Evolutionary conservation across 1,140 invertebrate species (phyloP), one percentile per base, ranked within the genome.

Genomic region (Ceratosolen fusciceps): DNA sequence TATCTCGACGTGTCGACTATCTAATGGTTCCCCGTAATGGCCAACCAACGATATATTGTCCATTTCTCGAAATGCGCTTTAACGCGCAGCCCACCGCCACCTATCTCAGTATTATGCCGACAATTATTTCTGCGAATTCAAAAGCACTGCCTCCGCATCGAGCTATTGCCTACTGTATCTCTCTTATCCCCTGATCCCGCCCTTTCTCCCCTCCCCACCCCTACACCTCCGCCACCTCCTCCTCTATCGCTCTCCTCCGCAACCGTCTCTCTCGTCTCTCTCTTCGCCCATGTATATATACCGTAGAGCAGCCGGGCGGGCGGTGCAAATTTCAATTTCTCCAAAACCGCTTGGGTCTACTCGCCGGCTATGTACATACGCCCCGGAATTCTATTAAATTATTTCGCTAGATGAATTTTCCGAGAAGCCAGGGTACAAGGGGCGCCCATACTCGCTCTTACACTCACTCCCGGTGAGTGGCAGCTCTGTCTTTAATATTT

Each of bases 1-100:
- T 90, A 90, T 90, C 89, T 88, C 87, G 85, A 88, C 85, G 86
- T 87, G 87, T 89, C 87, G 86, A 89, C 89, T 90, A 88, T 90
- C 89, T 90, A 90, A 90, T 90, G 89, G 87, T 85, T 87, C 84
- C 83, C 81, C 83, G 85, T 90, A 90, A 90, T 90, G 89, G 89
- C 84, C 83, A 81, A 79, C 84, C 85, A 84, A 86, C 87, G 85
- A 90, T 90, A 89, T 87, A 90, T 89, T 85, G 87, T 87, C 86
- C 85, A 86, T 88, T 90, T 88, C 87, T 88, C 88, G 85, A 83
- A 86, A 86, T 85, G 82, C 83, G 84, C 84, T 85, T 85, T 85
- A 37, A 34, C 75, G 74, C 60, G 9, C n/a, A 54, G 24, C 52
- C 67, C 37, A 60, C 72, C 37, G 14, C 29, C 54, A 21, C 52